Conservation (phyloP, 2,888 invertebrate species). For the Lamellibrachia columna region DNA sequence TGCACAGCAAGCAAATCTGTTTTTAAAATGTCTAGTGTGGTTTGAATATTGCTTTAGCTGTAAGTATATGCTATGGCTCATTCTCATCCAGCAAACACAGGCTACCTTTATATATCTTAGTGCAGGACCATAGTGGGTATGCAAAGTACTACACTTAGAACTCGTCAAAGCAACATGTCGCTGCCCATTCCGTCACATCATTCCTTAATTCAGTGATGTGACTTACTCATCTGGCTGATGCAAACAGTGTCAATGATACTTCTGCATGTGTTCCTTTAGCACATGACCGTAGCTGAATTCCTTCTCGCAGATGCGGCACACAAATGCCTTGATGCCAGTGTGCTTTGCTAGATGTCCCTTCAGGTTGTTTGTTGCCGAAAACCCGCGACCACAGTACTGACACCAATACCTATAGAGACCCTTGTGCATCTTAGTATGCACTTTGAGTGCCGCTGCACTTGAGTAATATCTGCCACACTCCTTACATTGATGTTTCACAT, state of each 20-base stretch:
- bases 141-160: not conserved
- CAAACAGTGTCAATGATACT: not conserved
- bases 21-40: too few species aligned
- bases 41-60: too few species aligned
- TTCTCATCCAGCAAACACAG: too few species aligned
- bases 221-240: not conserved
- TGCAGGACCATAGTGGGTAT: not conserved
- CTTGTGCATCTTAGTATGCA: not conserved
- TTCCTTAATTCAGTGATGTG: not conserved
- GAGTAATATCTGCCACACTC: not conserved
- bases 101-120: too few species aligned
- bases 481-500: not conserved
- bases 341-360: constrained; percentile 27
- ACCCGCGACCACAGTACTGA: constrained; percentile 23
- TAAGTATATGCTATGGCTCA: too few species aligned
- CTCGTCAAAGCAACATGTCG: not conserved
- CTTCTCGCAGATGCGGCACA: constrained; percentile 25
- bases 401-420: constrained; percentile 8
- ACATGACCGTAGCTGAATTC: constrained; percentile 22
- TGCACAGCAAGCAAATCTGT: too few species aligned
- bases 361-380: constrained; percentile 26
- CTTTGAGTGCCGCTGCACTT: not conserved
- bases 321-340: constrained; percentile 26
- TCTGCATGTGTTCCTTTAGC: constrained; percentile 22
- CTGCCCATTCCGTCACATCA: not conserved